Percentiles rank a stretch among this genome's conserved stretches.
These are phyloP conservation scores for Brienomyrus longianalis DNA, from an alignment of 2,113 vertebrate species.

Conservation along the genomic window DNA sequence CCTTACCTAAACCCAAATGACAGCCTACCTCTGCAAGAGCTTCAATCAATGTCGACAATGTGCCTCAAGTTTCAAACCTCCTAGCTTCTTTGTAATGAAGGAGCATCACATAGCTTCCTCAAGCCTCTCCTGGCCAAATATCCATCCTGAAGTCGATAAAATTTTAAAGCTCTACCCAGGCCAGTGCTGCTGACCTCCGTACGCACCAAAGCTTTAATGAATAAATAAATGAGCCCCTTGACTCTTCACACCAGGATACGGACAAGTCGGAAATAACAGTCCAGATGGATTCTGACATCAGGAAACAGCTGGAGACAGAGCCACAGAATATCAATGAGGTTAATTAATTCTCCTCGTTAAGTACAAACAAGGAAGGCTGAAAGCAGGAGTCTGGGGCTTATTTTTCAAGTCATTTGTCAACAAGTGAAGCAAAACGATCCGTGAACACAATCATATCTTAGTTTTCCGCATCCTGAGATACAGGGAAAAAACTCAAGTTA, in stretches of 20 bases:
- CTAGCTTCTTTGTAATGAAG: neutral
- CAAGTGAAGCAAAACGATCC: constrained; percentile 23
- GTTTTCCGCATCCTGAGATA: constrained; percentile 25
- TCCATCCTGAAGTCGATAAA: neutral
- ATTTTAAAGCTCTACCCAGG: neutral
- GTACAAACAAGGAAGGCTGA: constrained; percentile 50
- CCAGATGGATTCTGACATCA: constrained; percentile 25
- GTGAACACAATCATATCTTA: constrained; percentile 29
- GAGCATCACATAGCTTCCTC: neutral
- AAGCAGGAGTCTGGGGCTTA: constrained; percentile 31
- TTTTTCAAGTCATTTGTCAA: constrained; percentile 37
- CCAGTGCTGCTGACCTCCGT: neutral
- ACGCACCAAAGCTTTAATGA: neutral
- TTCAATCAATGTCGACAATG: neutral
- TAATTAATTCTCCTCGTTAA: constrained; percentile 62
- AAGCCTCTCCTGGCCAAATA: neutral
- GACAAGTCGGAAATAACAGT: constrained; percentile 5
- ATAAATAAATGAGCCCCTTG: neutral
- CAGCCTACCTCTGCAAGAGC: neutral
- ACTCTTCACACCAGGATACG: constrained; percentile 12
- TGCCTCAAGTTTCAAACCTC: neutral
- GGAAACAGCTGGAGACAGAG: constrained; percentile 45
- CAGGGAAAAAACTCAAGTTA: constrained; percentile 40
- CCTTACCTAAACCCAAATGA: neutral
- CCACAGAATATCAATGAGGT: constrained; percentile 57